These are phyloP conservation scores for Diglossa cyanea DNA, from an alignment of 2,797 vertebrate species.

Conservation along the genomic window DNA sequence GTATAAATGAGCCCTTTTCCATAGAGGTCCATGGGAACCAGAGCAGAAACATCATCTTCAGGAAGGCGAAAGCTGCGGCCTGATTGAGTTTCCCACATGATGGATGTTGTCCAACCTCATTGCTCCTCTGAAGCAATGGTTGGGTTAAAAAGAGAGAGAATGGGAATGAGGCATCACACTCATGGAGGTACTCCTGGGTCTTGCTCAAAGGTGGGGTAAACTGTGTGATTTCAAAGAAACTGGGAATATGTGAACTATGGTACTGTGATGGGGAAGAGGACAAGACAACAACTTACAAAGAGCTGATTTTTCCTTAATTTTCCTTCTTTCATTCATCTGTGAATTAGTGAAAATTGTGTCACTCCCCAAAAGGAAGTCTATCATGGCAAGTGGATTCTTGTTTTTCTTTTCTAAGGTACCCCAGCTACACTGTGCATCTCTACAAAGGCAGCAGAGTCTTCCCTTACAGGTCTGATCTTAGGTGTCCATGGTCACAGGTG, in stretches of 20 bases:
- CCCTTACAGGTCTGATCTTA: background rate
- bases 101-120: background rate
- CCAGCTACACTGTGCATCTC: background rate
- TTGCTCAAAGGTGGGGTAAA: background rate
- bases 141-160: background rate
- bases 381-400: accelerated
- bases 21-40: background rate
- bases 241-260: background rate
- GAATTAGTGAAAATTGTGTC: background rate
- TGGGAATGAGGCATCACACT: background rate
- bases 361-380: background rate
- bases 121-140: background rate
- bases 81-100: background rate
- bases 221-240: background rate
- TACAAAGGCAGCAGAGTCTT: background rate
- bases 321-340: background rate
- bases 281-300: background rate
- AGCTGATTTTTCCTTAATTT: background rate
- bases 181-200: background rate
- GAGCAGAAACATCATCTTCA: background rate
- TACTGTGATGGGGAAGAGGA: background rate
- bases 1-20: background rate
- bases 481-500: background rate
- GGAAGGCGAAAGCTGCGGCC: background rate
- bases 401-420: background rate